Evolutionary conservation across 2,888 invertebrate species (phyloP).

Genomic region (Thereva unica): DNA sequence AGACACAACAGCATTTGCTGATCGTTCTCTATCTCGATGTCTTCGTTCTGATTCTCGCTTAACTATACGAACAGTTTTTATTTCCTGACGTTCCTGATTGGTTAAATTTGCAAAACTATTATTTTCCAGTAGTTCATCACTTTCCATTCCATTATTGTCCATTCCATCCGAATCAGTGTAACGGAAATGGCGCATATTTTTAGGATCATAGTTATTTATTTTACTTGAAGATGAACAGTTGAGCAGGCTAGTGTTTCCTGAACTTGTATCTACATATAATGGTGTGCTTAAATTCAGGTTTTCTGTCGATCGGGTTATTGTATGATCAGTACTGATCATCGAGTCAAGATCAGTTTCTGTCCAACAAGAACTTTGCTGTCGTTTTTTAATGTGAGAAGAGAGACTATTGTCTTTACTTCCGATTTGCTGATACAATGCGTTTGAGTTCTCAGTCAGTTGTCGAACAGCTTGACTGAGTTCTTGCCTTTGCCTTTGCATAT

Average conservation of each 20-base stretch:
- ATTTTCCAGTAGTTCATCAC: conserved; percentile 55
- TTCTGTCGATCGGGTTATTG: conserved; percentile 58
- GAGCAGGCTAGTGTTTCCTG: conserved; percentile 45
- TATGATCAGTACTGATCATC: conserved; percentile 75
- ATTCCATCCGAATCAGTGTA: conserved; percentile 51
- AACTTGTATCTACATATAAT: conserved; percentile 70
- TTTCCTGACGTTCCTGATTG: conserved; percentile 82
- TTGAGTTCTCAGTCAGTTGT: conserved; percentile 81
- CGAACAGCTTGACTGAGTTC: conserved; percentile 84
- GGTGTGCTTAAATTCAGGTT: conserved; percentile 60
- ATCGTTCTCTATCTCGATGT: conserved; percentile 78
- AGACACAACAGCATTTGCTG: conserved; percentile 50
- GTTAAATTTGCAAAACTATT: conserved; percentile 63
- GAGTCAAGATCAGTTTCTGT: conserved; percentile 89
- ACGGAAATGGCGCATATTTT: conserved; percentile 42
- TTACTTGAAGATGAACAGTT: conserved; percentile 49
- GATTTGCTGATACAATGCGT: conserved; percentile 68
- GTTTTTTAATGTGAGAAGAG: conserved; percentile 60
- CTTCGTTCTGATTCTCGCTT: conserved; percentile 88
- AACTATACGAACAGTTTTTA: conserved; percentile 91
- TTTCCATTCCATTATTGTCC: conserved; percentile 56
- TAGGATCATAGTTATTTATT: conserved; percentile 49
- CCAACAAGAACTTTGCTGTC: conserved; percentile 72
- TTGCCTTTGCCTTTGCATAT: conserved; percentile 82
- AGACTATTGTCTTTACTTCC: conserved; percentile 55